Percentiles rank a stretch among this genome's conserved stretches.
Evolutionary conservation across 2,113 vertebrate species (phyloP).

Genomic region (Apodemus sylvaticus): DNA sequence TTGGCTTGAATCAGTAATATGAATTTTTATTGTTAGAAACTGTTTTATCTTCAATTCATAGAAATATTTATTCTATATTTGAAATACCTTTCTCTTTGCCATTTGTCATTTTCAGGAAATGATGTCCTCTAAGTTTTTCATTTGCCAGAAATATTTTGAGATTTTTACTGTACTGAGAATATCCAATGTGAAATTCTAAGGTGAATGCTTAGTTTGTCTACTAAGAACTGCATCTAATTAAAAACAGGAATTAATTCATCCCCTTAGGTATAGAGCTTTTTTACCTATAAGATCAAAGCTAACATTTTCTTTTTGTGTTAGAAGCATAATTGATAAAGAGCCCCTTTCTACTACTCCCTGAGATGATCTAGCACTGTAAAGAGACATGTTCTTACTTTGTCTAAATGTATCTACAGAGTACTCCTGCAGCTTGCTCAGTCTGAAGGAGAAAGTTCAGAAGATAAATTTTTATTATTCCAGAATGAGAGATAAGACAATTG

Average conservation of each 20-base stretch:
- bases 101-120: conserved; percentile 10
- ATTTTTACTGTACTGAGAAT: conserved; percentile 26
- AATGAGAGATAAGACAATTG: conserved; percentile 38
- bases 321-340: conserved; percentile 63
- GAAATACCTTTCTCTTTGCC: neutral
- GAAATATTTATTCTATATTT: neutral
- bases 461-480: conserved; percentile 42
- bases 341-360: neutral
- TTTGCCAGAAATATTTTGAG: conserved; percentile 3
- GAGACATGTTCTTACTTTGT: conserved; percentile 62
- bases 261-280: conserved; percentile 62
- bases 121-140: neutral
- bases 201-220: conserved; percentile 54
- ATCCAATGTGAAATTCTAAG: conserved; percentile 27
- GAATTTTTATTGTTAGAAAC: neutral
- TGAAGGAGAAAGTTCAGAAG: conserved; percentile 47
- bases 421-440: neutral
- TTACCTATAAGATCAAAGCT: conserved; percentile 71
- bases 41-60: neutral
- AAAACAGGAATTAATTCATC: conserved; percentile 73
- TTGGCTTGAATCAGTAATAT: neutral
- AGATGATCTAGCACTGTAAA: neutral
- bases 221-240: conserved; percentile 72
- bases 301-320: conserved; percentile 58
- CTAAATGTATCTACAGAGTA: conserved; percentile 14